These are phyloP conservation scores for Eudyptes chrysolophus DNA, from an alignment of 2,113 vertebrate species.

Conservation along the genomic window DNA sequence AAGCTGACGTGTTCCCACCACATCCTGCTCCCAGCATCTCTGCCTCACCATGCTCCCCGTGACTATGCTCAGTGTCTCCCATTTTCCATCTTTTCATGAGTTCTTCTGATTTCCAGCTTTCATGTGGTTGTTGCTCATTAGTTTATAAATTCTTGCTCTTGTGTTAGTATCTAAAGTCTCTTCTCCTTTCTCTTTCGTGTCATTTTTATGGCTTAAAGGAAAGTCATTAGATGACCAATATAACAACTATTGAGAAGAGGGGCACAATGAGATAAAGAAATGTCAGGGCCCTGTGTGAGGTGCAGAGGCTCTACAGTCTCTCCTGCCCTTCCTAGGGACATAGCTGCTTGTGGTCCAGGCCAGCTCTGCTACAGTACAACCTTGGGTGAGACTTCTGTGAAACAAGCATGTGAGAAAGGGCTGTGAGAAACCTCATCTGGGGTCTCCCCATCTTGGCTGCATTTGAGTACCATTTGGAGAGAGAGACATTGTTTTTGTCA, in stretches of 20 bases:
- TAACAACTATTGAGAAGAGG: not conserved
- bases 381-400: not conserved
- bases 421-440: not conserved
- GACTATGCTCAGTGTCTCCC: not conserved
- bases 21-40: not conserved
- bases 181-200: not conserved
- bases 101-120: not conserved
- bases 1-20: not conserved
- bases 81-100: not conserved
- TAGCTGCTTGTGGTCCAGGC: not conserved
- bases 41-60: rapidly evolving
- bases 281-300: not conserved
- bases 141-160: not conserved
- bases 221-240: not conserved
- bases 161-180: not conserved
- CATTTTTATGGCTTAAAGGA: not conserved
- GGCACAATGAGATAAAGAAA: not conserved
- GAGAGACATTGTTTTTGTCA: not conserved
- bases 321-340: not conserved
- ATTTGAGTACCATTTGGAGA: not conserved
- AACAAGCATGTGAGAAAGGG: not conserved
- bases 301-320: not conserved
- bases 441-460: too few relatives aligned
- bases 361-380: not conserved
- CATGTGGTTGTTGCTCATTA: not conserved